Evolutionary conservation across 2,113 vertebrate species (phyloP).

Genomic region (Cercopithecus mona): DNA sequence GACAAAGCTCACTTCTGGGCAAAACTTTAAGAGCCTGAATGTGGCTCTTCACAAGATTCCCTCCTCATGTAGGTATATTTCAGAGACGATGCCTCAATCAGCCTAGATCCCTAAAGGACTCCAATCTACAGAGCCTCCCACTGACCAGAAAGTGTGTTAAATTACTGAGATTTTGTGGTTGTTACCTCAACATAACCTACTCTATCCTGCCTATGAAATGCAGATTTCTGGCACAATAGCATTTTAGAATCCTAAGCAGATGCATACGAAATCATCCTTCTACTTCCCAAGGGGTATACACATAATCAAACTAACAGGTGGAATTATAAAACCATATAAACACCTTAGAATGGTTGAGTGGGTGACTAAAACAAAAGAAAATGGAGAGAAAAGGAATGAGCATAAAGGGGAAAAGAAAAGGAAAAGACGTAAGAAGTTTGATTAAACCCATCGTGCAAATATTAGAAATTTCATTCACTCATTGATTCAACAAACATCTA

Average conservation of each 20-base stretch:
- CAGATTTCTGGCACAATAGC: not conserved
- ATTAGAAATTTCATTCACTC: not conserved
- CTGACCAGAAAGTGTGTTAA: not conserved
- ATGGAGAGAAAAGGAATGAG: not conserved
- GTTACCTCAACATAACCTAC: not conserved
- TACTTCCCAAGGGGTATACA: not conserved
- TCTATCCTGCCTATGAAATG: not conserved
- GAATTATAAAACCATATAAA: not conserved
- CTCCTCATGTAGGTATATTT: not conserved
- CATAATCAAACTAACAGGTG: not conserved
- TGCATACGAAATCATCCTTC: not conserved
- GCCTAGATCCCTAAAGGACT: not conserved
- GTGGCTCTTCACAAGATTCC: not conserved
- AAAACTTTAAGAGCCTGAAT: slow-evolving; percentile 9
- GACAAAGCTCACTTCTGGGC: not conserved
- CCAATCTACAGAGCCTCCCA: not conserved
- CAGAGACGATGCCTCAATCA: not conserved
- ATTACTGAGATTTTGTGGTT: not conserved
- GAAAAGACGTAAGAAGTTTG: not conserved
- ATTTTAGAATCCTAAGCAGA: not conserved
- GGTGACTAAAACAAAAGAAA: not conserved
- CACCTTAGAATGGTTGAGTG: not conserved
- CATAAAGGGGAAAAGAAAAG: not conserved
- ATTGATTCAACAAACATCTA: not conserved
- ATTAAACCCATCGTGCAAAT: not conserved